A percentile compares a stretch with the other conserved stretches of the same genome.
Evolutionary conservation across 2,888 invertebrate genomes (phyloP).

Genomic region (Leucoma salicis): DNA sequence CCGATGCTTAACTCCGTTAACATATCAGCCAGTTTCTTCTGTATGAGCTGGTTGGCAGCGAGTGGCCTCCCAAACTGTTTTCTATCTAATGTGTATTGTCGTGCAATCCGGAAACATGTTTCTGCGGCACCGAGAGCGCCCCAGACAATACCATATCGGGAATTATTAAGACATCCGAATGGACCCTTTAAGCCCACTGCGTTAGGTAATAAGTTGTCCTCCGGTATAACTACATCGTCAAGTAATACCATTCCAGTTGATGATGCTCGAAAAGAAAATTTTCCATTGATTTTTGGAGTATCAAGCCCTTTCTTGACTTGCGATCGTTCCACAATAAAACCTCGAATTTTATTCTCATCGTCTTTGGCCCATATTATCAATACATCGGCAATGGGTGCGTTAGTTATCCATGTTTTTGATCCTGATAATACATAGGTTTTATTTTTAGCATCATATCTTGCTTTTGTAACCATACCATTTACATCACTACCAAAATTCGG

Average conservation of each 20-base stretch:
- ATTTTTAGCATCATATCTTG: constrained; percentile 89
- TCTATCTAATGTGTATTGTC: constrained; percentile 95
- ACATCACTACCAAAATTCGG: constrained; percentile 99
- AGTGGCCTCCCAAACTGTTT: constrained; percentile 96
- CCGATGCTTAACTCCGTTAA: constrained; percentile 96
- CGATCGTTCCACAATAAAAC: constrained; percentile 95
- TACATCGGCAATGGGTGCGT: constrained; percentile 97
- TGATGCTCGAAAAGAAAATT: constrained; percentile 97
- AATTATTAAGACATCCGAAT: constrained; percentile 97
- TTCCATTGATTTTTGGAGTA: constrained; percentile 96
- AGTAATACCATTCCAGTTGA: constrained; percentile 98
- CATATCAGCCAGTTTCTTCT: constrained; percentile 99
- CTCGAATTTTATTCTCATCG: constrained; percentile 90
- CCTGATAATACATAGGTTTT: constrained; percentile 94
- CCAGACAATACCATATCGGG: constrained; percentile 98
- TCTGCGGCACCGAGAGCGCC: constrained; percentile 98
- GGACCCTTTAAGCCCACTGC: constrained; percentile 93
- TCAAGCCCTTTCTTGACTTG: constrained; percentile 89
- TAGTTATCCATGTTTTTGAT: constrained; percentile 98
- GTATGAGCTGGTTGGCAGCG: constrained; percentile 98
- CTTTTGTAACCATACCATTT: constrained; percentile 91
- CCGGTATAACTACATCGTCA: constrained; percentile 97
- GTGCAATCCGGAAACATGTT: constrained; percentile 92
- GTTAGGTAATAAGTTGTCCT: constrained; percentile 94
- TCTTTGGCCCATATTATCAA: constrained; percentile 96